These are phyloP conservation scores for Eleutherodactylus coqui DNA, from an alignment of 2,797 vertebrate species.

Conservation along the genomic window DNA sequence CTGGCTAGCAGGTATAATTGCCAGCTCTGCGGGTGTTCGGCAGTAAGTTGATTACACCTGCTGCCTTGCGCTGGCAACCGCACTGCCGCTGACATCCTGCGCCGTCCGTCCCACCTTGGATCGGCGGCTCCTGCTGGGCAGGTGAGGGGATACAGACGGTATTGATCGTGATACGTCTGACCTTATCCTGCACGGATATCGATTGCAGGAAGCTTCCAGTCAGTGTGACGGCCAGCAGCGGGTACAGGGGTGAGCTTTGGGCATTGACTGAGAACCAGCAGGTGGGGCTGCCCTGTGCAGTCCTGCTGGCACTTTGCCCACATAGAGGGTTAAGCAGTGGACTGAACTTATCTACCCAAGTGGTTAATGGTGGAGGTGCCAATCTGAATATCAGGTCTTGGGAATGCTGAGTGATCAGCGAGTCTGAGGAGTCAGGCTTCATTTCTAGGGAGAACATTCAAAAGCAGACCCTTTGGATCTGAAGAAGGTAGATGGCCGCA, in stretches of 20 bases:
- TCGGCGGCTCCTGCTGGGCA: background rate
- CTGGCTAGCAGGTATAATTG: background rate
- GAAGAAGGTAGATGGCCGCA: too few relatives aligned
- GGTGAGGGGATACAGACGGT: background rate
- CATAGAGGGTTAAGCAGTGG: background rate
- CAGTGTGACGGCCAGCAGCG: background rate
- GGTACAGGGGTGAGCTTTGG: background rate
- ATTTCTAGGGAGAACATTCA: too few relatives aligned
- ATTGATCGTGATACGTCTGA: background rate
- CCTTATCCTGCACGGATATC: background rate
- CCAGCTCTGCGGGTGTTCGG: background rate
- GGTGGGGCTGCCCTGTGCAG: background rate
- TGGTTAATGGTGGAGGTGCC: background rate
- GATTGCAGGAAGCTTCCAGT: background rate
- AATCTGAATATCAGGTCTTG: background rate
- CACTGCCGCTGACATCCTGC: background rate
- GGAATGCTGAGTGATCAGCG: too few relatives aligned
- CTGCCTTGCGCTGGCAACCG: background rate
- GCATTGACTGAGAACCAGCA: background rate
- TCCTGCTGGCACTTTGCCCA: background rate
- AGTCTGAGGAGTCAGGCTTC: too few relatives aligned
- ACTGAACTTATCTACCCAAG: background rate
- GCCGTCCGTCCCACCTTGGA: background rate
- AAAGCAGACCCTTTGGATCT: too few relatives aligned
- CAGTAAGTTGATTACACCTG: background rate